Base-by-base conservation (phyloP, 2,797 vertebrate genomes). In the Periophthalmus magnuspinnatus region DNA sequence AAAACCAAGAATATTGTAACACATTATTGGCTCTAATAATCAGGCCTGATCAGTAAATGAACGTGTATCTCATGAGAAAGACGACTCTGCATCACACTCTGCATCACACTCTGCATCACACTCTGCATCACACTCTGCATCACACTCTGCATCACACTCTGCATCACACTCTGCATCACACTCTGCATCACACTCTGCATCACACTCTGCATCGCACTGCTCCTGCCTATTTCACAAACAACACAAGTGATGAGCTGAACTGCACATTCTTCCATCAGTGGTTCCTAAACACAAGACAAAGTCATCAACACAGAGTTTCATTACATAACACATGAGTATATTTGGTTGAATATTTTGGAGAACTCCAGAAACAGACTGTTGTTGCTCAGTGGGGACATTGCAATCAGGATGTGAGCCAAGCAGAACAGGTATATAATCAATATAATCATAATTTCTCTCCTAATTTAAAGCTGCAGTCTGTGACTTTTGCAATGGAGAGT, bases 241-340 rank as follows among this genome's bases (percentile, higher is more conserved):
- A 99, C 97, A 99, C n/a, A n/a, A 0, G 97, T 98, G 84, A 95
- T 99, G 69, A 99, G 94, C 88, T 99, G 99, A 97, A 99, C 99
- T 24, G 97, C 97, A 0, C 98, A 99, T 87, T 99, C 97, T 81
- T 99, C 97, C 97, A 99, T 99, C 61, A 99, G 91, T 0, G 97
- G 95, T 78, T 99, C 97, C 97, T 99, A 75, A 68, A 68, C 45
- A n/a, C 34, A 79, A 19, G 22, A 52, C 34, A 38, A 41, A 10
- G 68, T 13, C n/a, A n/a, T n/a, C n/a, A n/a, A n/a, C n/a, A n/a
- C n/a, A n/a, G n/a, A n/a, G n/a, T n/a, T n/a, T n/a, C n/a, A n/a
- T n/a, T n/a, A n/a, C n/a, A n/a, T n/a, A n/a, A n/a, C n/a, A n/a
- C n/a, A n/a, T n/a, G n/a, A n/a, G n/a, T n/a, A n/a, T n/a, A n/a